phyloP scores from a whole-genome alignment of 2,113 vertebrate genomes.

The Chaetorhynchus papuensis region DNA sequence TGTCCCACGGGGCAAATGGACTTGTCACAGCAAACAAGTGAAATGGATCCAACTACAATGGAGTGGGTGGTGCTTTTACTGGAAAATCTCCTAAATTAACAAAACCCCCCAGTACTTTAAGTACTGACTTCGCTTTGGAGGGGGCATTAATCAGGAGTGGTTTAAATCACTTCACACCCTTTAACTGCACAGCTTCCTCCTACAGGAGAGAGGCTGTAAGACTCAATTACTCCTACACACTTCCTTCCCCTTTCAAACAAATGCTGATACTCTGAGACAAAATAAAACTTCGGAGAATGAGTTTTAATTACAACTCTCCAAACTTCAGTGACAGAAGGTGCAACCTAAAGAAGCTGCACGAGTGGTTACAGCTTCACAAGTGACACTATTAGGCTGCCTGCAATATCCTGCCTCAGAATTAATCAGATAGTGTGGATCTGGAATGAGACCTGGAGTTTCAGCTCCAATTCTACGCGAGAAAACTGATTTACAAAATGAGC shows the following conservation, averaged over 20 bases:
- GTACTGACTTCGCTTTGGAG: not conserved
- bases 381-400: constrained; percentile 27
- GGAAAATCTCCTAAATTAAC: not conserved
- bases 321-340: constrained; percentile 40
- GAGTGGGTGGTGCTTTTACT: not conserved
- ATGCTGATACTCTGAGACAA: not conserved
- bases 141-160: not conserved
- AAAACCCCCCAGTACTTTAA: not conserved
- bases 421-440: constrained; percentile 13
- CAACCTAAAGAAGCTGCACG: not conserved
- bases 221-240: not conserved
- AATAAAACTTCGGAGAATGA: not conserved
- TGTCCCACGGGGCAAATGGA: not conserved
- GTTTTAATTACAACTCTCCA: not conserved
- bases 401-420: constrained; percentile 29
- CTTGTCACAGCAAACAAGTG: not conserved
- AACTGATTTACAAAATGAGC: constrained; percentile 42
- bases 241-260: not conserved
- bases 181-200: not conserved
- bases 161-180: not conserved
- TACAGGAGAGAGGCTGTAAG: not conserved
- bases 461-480: constrained; percentile 33
- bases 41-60: not conserved
- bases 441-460: constrained; percentile 13
- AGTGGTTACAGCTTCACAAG: not conserved